Percentiles rank a stretch among this genome's conserved stretches.
Evolutionary conservation across 1,140 invertebrate species (phyloP).

Genomic region (Panulirus ornatus): DNA sequence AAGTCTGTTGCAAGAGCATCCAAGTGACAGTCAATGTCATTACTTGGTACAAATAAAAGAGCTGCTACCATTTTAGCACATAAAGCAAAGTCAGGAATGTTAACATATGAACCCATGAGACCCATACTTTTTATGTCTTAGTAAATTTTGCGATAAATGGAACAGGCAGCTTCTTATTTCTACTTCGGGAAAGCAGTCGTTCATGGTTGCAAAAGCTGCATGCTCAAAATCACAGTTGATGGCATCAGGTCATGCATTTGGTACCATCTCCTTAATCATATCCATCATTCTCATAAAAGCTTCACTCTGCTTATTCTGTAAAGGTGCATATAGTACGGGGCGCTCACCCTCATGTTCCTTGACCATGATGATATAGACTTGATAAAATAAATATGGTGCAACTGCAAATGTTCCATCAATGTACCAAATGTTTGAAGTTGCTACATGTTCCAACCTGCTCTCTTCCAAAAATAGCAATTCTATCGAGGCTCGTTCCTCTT

Average conservation of each 20-base stretch:
- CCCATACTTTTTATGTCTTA: constrained; percentile 58
- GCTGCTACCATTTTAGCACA: constrained; percentile 64
- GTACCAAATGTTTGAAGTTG: constrained; percentile 57
- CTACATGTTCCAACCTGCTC: constrained; percentile 59
- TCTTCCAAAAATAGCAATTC: constrained; percentile 64
- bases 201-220: constrained; percentile 55
- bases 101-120: constrained; percentile 64
- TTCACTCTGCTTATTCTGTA: constrained; percentile 43
- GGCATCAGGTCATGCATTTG: constrained; percentile 45
- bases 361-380: constrained; percentile 45
- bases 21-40: constrained; percentile 53
- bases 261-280: constrained; percentile 52
- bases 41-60: constrained; percentile 61
- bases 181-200: constrained; percentile 28
- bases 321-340: constrained; percentile 43
- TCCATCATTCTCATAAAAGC: constrained; percentile 44
- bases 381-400: constrained; percentile 41
- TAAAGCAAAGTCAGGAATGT: constrained; percentile 64
- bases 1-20: constrained; percentile 52
- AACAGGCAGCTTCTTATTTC: constrained; percentile 48
- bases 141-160: constrained; percentile 63
- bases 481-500: constrained; percentile 44
- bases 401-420: constrained; percentile 49
- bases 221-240: constrained; percentile 58
- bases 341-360: constrained; percentile 31